Evolutionary conservation across 2,113 vertebrate species (phyloP).

Genomic region (Odobenus rosmarus): DNA sequence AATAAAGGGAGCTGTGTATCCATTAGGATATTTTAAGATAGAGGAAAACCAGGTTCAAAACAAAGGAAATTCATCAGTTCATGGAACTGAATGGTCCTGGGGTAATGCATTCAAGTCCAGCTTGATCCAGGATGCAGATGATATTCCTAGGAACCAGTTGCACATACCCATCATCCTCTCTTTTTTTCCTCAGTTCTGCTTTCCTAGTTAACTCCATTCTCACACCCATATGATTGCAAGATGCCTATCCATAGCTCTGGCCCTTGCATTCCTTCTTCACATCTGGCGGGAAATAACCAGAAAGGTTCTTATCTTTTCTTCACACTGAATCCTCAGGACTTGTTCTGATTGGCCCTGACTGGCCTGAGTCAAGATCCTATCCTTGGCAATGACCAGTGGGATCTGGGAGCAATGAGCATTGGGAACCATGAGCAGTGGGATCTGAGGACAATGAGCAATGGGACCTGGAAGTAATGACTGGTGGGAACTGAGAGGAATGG

Average conservation of each 20-base stretch:
- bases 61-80: neutral
- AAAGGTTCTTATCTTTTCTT: neutral
- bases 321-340: neutral
- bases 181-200: rapidly evolving
- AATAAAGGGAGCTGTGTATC: neutral
- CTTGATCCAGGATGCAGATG: neutral
- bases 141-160: neutral
- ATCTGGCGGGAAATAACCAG: neutral
- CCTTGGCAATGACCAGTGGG: neutral
- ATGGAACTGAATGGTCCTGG: neutral
- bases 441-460: neutral
- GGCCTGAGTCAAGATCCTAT: neutral
- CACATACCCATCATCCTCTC: neutral
- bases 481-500: neutral
- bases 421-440: neutral
- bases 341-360: neutral
- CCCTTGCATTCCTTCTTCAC: neutral
- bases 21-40: no score
- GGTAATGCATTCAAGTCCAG: neutral
- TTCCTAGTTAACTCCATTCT: neutral
- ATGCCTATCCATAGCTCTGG: neutral
- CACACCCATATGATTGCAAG: no score
- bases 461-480: neutral
- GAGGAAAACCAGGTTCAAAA: neutral
- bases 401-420: neutral